Base-by-base conservation (phyloP, 53 echinoderm and acorn worm genomes). In the Apostichopus leukothele region DNA sequence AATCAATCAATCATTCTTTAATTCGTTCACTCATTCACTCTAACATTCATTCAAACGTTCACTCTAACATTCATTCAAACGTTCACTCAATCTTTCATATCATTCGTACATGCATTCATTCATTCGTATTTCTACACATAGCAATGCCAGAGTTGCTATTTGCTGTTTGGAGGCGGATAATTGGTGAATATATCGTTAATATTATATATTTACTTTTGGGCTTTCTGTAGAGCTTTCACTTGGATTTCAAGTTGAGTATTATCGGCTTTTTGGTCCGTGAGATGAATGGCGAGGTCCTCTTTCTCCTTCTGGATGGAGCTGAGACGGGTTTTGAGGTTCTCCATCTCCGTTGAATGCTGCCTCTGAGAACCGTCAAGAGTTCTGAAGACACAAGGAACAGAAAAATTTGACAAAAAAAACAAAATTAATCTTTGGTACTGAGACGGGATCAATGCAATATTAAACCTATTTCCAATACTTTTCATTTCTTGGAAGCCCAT, bases 301-400 rank as follows among this genome's bases (percentile, higher is more conserved):
- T 96, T 99, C 89, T 99, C 99, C 78, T 89, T 76, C 89, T 99
- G 94, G 60, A 93, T 88, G 12, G 99, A 90, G 27, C 89, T 88
- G 90, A 99, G 86, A 85, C 90, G 93, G 18, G 88, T 90, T 50
- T 91, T 86, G 0, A 91, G 80, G 79, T 88, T 94, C 89, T 99
- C 95, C 57, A 86, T 86, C 84, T 99, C 99, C 7, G 91, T 76
- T 25, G 92, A 90, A 25, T 93, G 91, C 59, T 76, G 87, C 20
- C 87, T 89, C 86, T 93, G 89, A 71, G 91, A 55, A 27, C 94
- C 99, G 57, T 96, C 93, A 78, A 96, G 88, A 18, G 90, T 77
- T 59, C 99, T 99, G 21, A 19, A 67, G 21, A 79, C 18, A 19
- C 8, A 76, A 50, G 77, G 20, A 27, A 76, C 4, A 57, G 3